These are phyloP conservation scores for Nannoperca obscura DNA, from an alignment of 2,797 vertebrate genomes.

Conservation along the genomic window DNA sequence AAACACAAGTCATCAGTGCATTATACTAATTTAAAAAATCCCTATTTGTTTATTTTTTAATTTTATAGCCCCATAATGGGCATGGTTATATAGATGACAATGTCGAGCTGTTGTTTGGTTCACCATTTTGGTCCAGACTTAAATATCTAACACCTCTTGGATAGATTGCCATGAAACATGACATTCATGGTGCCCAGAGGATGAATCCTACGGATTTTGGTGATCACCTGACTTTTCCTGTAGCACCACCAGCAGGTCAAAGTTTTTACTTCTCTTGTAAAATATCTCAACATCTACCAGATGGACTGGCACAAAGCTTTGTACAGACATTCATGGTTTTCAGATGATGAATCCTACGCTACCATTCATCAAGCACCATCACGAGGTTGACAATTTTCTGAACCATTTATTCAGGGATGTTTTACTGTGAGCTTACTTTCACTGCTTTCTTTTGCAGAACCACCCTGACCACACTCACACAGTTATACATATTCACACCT, in stretches of 20 bases:
- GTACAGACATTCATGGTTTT: neutral
- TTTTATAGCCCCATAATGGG: neutral
- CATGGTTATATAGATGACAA: neutral
- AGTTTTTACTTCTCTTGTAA: neutral
- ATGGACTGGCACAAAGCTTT: neutral
- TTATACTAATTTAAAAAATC: neutral
- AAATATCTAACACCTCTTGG: neutral
- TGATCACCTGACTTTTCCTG: slow-evolving; percentile 9
- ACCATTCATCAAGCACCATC: neutral
- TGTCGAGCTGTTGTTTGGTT: neutral
- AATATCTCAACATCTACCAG: neutral
- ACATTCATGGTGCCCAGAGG: slow-evolving; percentile 3
- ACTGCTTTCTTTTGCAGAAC: neutral
- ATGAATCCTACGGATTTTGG: neutral
- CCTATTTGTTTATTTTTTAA: neutral
- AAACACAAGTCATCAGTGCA: slow-evolving; percentile 2
- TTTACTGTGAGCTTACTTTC: neutral
- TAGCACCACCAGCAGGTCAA: neutral
- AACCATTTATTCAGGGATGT: neutral
- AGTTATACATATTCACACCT: neutral
- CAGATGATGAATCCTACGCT: neutral
- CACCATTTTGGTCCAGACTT: neutral
- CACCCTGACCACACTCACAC: neutral
- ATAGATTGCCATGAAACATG: neutral
- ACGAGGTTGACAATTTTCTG: neutral